phyloP scores from a whole-genome alignment of 2,113 vertebrate species.

The Rana temporaria region DNA sequence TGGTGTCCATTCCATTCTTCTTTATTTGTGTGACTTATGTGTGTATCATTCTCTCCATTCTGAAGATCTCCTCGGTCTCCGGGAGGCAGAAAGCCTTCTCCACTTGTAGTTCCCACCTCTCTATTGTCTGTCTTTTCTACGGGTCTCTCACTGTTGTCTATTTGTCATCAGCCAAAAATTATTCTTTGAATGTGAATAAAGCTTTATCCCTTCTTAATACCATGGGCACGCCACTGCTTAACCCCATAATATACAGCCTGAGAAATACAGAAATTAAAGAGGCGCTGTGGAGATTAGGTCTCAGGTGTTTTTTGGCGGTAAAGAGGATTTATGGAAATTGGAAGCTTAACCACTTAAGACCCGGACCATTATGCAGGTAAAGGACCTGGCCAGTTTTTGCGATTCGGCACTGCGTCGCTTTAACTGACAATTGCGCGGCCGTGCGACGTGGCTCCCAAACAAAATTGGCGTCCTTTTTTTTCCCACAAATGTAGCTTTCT shows the following conservation, averaged over 20 bases:
- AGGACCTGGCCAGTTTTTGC: too few relatives aligned
- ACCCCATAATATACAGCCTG: slow-evolving; percentile 64
- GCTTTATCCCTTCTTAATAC: slow-evolving; percentile 11
- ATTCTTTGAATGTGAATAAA: background rate
- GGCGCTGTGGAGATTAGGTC: background rate
- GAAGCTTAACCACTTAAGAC: too few relatives aligned
- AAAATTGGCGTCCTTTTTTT: too few relatives aligned
- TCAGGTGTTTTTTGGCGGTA: too few relatives aligned
- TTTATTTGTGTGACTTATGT: slow-evolving; percentile 7
- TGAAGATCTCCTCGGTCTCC: background rate
- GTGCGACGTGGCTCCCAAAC: too few relatives aligned
- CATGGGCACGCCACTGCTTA: slow-evolving; percentile 51
- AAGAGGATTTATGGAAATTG: too few relatives aligned
- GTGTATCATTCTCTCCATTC: background rate
- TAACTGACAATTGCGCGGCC: too few relatives aligned
- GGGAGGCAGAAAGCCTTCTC: slow-evolving; percentile 34
- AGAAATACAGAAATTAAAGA: slow-evolving; percentile 62
- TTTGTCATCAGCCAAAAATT: background rate
- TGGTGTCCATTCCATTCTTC: slow-evolving; percentile 41
- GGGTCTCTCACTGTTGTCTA: slow-evolving; percentile 1
- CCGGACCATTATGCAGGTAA: too few relatives aligned
- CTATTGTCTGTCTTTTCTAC: slow-evolving; percentile 10
- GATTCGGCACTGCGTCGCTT: too few relatives aligned
- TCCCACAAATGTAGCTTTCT: too few relatives aligned
- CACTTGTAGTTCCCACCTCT: slow-evolving; percentile 31